phyloP scores from a whole-genome alignment of 2,113 vertebrate species.

The Rhinogobius similis region DNA sequence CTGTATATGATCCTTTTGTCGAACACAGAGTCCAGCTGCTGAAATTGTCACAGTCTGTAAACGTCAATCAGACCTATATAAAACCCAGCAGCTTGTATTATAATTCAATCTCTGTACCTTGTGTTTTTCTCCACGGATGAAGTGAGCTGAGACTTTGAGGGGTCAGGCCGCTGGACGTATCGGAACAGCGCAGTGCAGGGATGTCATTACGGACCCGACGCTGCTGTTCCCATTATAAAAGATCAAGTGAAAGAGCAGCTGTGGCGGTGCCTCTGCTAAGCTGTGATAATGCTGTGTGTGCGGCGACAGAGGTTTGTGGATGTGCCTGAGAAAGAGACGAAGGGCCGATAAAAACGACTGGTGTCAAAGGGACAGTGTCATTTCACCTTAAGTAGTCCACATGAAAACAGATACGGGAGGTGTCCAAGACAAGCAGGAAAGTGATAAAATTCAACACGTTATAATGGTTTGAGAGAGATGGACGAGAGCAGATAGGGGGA shows the following conservation, averaged over 20 bases:
- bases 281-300: slow-evolving; percentile 65
- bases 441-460: slow-evolving; percentile 22
- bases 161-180: slow-evolving; percentile 57
- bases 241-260: slow-evolving; percentile 68
- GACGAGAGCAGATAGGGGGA: background rate
- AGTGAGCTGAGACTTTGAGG: slow-evolving; percentile 33
- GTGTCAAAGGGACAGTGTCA: slow-evolving; percentile 49
- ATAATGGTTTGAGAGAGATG: slow-evolving; percentile 43
- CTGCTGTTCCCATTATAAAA: slow-evolving; percentile 70
- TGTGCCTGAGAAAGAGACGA: slow-evolving; percentile 43
- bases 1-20: slow-evolving; percentile 18
- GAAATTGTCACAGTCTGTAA: slow-evolving; percentile 39
- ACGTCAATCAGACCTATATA: slow-evolving; percentile 52
- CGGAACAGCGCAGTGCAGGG: slow-evolving; percentile 44
- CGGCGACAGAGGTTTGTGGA: slow-evolving; percentile 19
- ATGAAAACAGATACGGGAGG: slow-evolving; percentile 35
- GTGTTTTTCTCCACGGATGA: slow-evolving; percentile 15
- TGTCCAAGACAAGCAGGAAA: slow-evolving; percentile 54
- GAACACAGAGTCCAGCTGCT: slow-evolving; percentile 38
- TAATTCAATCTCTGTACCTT: slow-evolving; percentile 51
- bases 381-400: slow-evolving; percentile 41
- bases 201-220: slow-evolving; percentile 60
- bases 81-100: slow-evolving; percentile 38
- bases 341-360: slow-evolving; percentile 45
- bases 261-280: slow-evolving; percentile 59